phyloP scores from a whole-genome alignment of 1,140 invertebrate genomes.

The Tetranychus urticae region DNA sequence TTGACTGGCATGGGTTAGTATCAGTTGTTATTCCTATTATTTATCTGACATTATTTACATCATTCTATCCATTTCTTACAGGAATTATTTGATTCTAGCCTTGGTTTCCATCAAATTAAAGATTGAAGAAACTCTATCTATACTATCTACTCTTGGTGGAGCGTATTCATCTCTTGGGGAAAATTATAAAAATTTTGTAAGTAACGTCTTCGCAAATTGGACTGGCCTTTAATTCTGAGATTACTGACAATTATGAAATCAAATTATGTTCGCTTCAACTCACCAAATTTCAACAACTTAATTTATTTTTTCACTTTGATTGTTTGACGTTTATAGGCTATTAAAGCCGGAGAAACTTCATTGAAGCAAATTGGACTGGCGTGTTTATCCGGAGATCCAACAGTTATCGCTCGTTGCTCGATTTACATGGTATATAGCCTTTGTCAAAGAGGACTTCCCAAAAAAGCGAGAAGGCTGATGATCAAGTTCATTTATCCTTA shows the following conservation, averaged over 20 bases:
- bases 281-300: not conserved
- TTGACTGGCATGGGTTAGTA: too few relatives aligned
- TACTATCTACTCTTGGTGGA: slow-evolving; percentile 71
- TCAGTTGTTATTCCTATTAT: too few relatives aligned
- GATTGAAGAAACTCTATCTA: not conserved
- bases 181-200: slow-evolving; percentile 48
- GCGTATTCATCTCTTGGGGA: slow-evolving; percentile 81
- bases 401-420: slow-evolving; percentile 45
- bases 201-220: slow-evolving; percentile 12
- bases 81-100: not conserved
- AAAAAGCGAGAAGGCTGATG: not conserved
- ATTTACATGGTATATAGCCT: slow-evolving; percentile 65
- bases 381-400: slow-evolving; percentile 48
- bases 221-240: too few relatives aligned
- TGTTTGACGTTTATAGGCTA: slow-evolving; percentile 33
- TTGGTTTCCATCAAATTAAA: not conserved
- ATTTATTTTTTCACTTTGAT: not conserved
- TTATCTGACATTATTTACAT: not conserved
- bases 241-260: too few relatives aligned
- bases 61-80: not conserved
- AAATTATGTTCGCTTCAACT: too few relatives aligned
- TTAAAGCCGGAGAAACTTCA: slow-evolving; percentile 64
- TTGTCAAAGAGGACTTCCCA: slow-evolving; percentile 39
- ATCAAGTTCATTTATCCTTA: slow-evolving; percentile 1
- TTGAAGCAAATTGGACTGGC: slow-evolving; percentile 52